Percentiles rank a stretch among this genome's conserved stretches.
Evolutionary conservation across 2,113 vertebrate genomes (phyloP).

Genomic region (Microtus montanus): DNA sequence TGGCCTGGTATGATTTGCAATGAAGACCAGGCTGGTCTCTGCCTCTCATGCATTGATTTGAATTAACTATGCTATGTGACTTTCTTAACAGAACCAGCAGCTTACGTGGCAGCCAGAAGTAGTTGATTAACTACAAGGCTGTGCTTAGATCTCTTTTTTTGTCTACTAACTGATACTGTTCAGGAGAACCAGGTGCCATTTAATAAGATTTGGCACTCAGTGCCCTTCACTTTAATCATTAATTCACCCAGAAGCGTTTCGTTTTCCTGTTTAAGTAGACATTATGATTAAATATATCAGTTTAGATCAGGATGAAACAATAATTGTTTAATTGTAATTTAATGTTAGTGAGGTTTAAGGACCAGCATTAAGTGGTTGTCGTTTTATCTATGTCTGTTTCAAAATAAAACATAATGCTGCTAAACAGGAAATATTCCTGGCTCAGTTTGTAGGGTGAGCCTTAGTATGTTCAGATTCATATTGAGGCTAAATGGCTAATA

Average conservation of each 20-base stretch:
- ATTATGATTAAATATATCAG: constrained; percentile 54
- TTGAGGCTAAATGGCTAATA: constrained; percentile 1
- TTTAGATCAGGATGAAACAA: constrained; percentile 45
- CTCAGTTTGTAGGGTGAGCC: constrained; percentile 42
- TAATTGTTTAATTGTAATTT: constrained; percentile 68
- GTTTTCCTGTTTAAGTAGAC: constrained; percentile 36
- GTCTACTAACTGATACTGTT: background rate
- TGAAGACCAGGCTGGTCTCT: background rate
- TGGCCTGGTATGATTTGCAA: background rate
- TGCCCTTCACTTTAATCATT: constrained; percentile 56
- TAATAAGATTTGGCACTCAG: constrained; percentile 52
- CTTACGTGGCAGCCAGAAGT: background rate
- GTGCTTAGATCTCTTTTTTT: background rate
- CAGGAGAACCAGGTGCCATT: constrained; percentile 30
- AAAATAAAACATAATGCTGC: constrained; percentile 56
- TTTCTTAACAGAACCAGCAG: constrained; percentile 41
- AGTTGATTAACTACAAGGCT: constrained; percentile 16
- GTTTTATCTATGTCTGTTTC: constrained; percentile 55
- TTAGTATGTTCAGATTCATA: constrained; percentile 34
- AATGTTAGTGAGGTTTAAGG: constrained; percentile 48
- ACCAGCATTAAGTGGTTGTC: constrained; percentile 43
- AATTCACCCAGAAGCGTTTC: constrained; percentile 54
- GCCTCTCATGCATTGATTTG: background rate
- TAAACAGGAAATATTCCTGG: constrained; percentile 46
- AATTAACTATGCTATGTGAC: background rate